Base-by-base conservation (phyloP, 30 jellyfish, hydroid and myxozoan species). In the Turritopsis rubra region DNA sequence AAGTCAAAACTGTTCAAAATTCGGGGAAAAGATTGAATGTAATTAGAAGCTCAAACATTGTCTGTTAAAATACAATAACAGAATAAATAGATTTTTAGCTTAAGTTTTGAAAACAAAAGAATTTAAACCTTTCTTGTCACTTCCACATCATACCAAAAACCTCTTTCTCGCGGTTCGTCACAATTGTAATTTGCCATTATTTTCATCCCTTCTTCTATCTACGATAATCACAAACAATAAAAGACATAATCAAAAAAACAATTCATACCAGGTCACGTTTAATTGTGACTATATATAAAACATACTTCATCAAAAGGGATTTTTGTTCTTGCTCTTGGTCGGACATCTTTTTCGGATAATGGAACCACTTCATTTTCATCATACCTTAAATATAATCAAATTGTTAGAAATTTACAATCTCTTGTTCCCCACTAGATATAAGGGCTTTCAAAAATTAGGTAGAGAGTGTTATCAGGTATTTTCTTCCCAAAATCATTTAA, bases 101-200 rank as follows among this genome's bases (percentile, higher is more conserved):
- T n/a, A 9, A 68, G 19, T n/a, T 68, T 68, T 68, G 9, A 52
- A 80, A 41, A 41, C 13, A n/a, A n/a, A n/a, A n/a, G n/a, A 13
- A 31, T 22, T 31, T 22, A 20, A 21, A 76, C 98, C 96, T 92
- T 92, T 81, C 96, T 81, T 53, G 96, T 87, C 52, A 92, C 93
- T 27, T 81, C 65, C 53, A 87, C 88, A 73, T 92, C 98, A 84
- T 87, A 92, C 98, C 98, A 92, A 82, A 87, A 87, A 25, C 98
- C 98, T 76, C 98, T 74, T 30, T 92, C 98, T 54, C 84, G 88
- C 24, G 95, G 96, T 21, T 85, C 95, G 53, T 92, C 98, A 19
- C 89, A 80, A 68, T 92, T 92, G 79, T 92, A 88, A 72, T 92
- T 92, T 4, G 93, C 98, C 98, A 92, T 92, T n/a, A 92, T 95